Base-by-base conservation (phyloP, 2,797 vertebrate genomes). In the Tokudaia muenninki region DNA sequence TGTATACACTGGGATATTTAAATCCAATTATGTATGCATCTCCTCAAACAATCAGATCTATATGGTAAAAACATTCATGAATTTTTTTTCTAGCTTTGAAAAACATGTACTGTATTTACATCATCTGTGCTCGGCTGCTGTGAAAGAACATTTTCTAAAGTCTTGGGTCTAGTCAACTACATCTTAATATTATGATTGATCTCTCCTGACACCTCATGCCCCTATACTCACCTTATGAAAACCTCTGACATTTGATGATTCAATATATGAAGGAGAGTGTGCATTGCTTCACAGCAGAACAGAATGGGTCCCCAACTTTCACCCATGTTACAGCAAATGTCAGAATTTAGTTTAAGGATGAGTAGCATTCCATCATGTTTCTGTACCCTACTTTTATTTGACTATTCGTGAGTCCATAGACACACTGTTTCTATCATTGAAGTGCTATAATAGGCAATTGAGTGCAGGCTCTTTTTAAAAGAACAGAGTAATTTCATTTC, bases 211-310 rank as follows among this genome's bases (percentile, higher is more conserved):
- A 22, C 11, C 3, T 57, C 3, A 70, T 16, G 34, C 22, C 37
- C 3, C 67, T n/a, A 0, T 31, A 2, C 5, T 6, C 14, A n/a
- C 10, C 3, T 37, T n/a, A 50, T n/a, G 10, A 12, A 8, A 59
- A 83, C 2, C 6, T 65, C 26, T 34, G 31, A 47, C 41, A 26
- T 10, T 41, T 78, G 55, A 41, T 31, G 11, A 29, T 41, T 31
- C 4, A 70, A 75, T 12, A 3, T 14, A 21, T 52, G 13, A 75
- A 22, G 61, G 44, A n/a, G 8, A 55, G 22, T 31, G 6, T n/a
- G 12, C 44, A 31, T 14, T 44, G 41, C 37, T 90, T 94, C 19
- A n/a, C 2, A 44, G 50, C 7, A n/a, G 11, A 63, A 75, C 6
- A 55, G 3, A 65, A 75, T 6, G 3, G 3, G 2, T 65, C 17